Evolutionary conservation across 64 coral and sea anemone genomes (phyloP).

Genomic region (Hydrozoanthus tunicans): DNA sequence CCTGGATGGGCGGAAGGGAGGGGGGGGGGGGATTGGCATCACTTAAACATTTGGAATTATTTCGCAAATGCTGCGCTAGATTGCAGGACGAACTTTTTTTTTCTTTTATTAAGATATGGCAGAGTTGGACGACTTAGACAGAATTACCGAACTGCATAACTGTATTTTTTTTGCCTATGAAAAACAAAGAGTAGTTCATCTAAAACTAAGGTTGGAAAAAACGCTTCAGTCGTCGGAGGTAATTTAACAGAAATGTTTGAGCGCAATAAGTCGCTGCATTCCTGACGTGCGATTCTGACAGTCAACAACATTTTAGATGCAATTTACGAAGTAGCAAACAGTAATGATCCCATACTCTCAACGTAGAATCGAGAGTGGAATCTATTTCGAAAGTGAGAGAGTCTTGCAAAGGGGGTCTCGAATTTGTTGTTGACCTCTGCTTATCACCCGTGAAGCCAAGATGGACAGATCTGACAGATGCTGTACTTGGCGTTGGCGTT

Average conservation of each 20-base stretch:
- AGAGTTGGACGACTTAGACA: slow-evolving; percentile 23
- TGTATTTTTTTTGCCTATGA: slow-evolving; percentile 49
- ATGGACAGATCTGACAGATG: not conserved
- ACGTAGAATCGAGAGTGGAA: not conserved
- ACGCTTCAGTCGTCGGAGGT: not conserved
- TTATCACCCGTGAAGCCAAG: slow-evolving; percentile 5
- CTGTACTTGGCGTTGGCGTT: not conserved
- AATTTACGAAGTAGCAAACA: slow-evolving; percentile 9
- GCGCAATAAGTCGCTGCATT: not conserved
- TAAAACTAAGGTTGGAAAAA: slow-evolving; percentile 47
- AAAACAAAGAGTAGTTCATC: slow-evolving; percentile 29
- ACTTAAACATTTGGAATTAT: no score
- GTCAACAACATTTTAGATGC: not conserved
- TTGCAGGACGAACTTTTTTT: no score
- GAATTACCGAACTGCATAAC: not conserved
- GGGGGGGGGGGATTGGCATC: no score
- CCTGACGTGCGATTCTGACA: no score
- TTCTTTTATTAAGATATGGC: no score
- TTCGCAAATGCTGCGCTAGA: no score
- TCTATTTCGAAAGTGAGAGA: slow-evolving; percentile 1
- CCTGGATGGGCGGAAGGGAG: no score
- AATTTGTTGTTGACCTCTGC: not conserved
- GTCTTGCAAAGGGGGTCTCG: slow-evolving; percentile 18
- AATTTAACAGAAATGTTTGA: slow-evolving; percentile 12
- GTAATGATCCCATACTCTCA: not conserved